Percentiles rank a stretch among this genome's conserved stretches.
Conservation (phyloP, 2,113 vertebrate species). For the Prionailurus viverrinus region DNA sequence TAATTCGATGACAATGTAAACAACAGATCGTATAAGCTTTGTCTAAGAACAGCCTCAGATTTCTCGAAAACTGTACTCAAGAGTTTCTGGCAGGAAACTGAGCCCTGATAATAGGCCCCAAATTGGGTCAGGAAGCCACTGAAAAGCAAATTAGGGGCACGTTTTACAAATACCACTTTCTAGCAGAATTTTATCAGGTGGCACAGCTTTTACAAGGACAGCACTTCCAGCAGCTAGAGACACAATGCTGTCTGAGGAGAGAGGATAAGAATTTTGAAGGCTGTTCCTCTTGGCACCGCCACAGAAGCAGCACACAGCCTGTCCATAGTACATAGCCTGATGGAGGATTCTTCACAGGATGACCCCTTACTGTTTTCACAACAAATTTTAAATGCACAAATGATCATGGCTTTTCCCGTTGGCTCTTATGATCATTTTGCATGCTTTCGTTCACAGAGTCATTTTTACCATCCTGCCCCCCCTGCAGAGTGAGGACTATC, state of each 20-base stretch:
- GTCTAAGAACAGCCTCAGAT: background rate
- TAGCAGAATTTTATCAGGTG: background rate
- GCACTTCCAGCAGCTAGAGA: background rate
- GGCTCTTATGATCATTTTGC: background rate
- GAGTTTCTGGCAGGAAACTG: background rate
- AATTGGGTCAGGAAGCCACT: background rate
- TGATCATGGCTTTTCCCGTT: background rate
- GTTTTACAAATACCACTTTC: background rate
- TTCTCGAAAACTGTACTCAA: background rate
- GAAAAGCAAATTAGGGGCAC: background rate
- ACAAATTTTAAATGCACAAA: background rate
- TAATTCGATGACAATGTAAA: background rate
- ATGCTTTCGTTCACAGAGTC: background rate
- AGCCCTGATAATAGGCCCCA: background rate
- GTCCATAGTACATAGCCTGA: background rate
- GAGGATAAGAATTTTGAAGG: background rate
- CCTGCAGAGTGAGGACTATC: fast-evolving
- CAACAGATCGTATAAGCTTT: background rate
- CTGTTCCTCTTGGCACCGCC: background rate
- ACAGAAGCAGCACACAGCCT: background rate
- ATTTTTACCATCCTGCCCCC: background rate
- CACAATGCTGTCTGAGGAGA: background rate
- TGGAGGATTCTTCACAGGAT: background rate
- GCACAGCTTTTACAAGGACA: background rate
- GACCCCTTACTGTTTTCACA: background rate